Base-by-base conservation (phyloP, 2,888 invertebrate species). In the Plagodis dolabraria region DNA sequence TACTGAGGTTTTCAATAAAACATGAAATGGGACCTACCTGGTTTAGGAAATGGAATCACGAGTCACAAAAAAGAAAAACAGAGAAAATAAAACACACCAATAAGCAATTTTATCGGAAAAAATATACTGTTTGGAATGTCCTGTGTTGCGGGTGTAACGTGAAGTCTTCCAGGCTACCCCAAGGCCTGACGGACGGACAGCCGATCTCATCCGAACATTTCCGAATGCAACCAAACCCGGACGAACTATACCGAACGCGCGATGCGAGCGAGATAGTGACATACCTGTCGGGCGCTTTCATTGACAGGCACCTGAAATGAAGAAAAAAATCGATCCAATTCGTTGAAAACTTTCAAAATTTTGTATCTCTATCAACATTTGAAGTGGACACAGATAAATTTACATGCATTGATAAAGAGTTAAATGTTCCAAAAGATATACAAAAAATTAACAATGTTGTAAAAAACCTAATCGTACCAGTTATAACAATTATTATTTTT, bases 261-360 rank as follows among this genome's bases (percentile, higher is more conserved):
- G 80, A 79, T 75, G 83, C 83, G 83, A 86, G 79, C 83, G 85
- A 87, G 81, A 82, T 88, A 89, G 89, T 83, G 87, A 92, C 92
- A 94, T 95, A 95, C 95, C 95, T 95, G 94, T 95, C 95, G 92
- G 94, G 95, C 94, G 95, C 95, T 94, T 95, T 95, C 94, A 95
- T 94, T 94, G 95, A 95, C 94, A 95, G 94, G 94, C 95, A 95
- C 94, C 95, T 95, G 95, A 93, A 95, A 95, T 91, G 91, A 94
- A 94, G 94, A 94, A 94, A 94, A 92, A 94, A 94, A 93, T 91
- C 93, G 89, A 93, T 93, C 93, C 93, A 93, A 93, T 93, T 93
- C 93, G 93, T 94, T 94, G 93, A 94, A 85, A 92, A 85, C 82
- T 82, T 86, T 73, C 70, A 79, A 75, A 80, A 83, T 85, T 83